Evolutionary conservation across 2,113 vertebrate species (phyloP).

Genomic region (Paratilapia polleni): DNA sequence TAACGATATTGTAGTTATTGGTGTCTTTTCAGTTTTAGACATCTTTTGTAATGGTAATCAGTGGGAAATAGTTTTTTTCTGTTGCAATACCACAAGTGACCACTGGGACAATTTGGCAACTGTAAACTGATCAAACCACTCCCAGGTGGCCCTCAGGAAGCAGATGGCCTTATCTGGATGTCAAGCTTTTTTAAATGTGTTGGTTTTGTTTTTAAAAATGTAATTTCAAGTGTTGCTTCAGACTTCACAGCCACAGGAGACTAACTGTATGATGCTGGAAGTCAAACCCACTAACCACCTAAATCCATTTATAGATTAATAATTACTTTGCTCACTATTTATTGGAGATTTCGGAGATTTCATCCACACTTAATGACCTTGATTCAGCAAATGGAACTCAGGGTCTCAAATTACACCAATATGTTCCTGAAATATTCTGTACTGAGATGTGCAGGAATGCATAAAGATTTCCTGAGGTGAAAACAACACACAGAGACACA

Average conservation of each 20-base stretch:
- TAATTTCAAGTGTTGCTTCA: not conserved
- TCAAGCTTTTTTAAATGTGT: not conserved
- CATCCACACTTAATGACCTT: not conserved
- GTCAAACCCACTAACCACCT: not conserved
- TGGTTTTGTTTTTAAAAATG: not conserved
- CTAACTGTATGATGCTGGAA: no score
- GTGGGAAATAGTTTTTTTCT: rapidly evolving
- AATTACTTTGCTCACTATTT: not conserved
- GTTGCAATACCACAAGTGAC: not conserved
- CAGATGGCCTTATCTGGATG: not conserved
- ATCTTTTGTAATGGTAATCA: not conserved
- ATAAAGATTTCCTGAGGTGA: no score
- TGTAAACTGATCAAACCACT: not conserved
- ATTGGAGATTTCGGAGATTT: rapidly evolving
- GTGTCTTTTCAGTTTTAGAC: not conserved
- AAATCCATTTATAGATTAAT: not conserved
- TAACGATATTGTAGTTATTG: not conserved
- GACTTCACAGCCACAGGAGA: no score
- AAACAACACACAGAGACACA: slow-evolving; percentile 18
- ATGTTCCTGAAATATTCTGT: not conserved
- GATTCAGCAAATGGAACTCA: no score
- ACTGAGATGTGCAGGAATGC: not conserved
- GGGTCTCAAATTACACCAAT: not conserved
- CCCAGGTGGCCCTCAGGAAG: not conserved
- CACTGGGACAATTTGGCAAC: not conserved